These are phyloP conservation scores for Achroia grisella DNA, from an alignment of 1,140 invertebrate species.

Conservation along the genomic window DNA sequence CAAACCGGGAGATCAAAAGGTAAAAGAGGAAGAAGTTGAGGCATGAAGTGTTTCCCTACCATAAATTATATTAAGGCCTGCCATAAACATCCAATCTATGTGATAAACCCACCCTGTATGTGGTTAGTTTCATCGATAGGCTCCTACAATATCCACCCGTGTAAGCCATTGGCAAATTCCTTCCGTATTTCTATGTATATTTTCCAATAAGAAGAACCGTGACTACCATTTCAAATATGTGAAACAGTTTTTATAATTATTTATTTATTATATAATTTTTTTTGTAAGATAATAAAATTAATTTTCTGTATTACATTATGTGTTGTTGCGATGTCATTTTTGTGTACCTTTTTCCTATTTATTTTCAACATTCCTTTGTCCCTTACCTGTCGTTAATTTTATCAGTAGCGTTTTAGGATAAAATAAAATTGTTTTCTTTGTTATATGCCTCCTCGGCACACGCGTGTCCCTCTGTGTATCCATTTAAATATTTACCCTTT, in stretches of 20 bases:
- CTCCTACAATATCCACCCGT: constrained; percentile 12
- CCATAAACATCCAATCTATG: constrained; percentile 26
- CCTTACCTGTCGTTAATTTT: not conserved
- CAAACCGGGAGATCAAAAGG: constrained; percentile 87
- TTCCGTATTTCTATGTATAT: constrained; percentile 29
- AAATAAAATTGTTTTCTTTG: not conserved
- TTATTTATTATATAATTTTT: constrained; percentile 66
- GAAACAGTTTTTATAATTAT: constrained; percentile 55
- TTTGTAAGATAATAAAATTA: constrained; percentile 71
- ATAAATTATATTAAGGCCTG: constrained; percentile 43
- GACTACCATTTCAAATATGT: constrained; percentile 42
- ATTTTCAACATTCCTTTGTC: not conserved
- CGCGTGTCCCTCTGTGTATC: no score
- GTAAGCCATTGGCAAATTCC: constrained; percentile 25
- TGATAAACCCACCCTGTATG: constrained; percentile 28
- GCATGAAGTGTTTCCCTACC: constrained; percentile 77
- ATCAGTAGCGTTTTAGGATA: not conserved
- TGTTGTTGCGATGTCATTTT: constrained; percentile 22
- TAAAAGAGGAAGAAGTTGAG: constrained; percentile 89
- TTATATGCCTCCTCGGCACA: no score
- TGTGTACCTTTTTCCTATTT: not conserved
- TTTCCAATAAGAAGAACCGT: constrained; percentile 23
- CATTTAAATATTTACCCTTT: no score
- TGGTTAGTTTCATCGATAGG: constrained; percentile 16
- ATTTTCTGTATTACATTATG: constrained; percentile 63